A percentile compares a stretch with the other conserved stretches of the same genome.
Evolutionary conservation across 1,140 invertebrate species (phyloP).

Genomic region (Musca vetustissima): DNA sequence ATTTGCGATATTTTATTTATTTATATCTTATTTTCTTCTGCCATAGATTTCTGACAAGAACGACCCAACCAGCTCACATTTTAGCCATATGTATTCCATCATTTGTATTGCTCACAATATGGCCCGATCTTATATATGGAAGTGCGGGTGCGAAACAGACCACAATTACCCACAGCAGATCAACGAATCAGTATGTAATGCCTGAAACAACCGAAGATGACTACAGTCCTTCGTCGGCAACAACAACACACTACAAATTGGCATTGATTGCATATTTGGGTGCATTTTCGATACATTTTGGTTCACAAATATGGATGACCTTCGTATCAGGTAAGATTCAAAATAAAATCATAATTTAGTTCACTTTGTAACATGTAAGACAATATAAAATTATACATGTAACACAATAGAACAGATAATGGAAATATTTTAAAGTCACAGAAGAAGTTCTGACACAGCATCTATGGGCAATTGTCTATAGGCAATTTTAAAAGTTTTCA

Average conservation of each 20-base stretch:
- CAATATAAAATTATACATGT: too few species aligned
- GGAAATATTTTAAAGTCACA: too few species aligned
- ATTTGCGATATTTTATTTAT: too few species aligned
- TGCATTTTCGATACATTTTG: conserved; percentile 75
- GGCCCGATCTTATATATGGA: conserved; percentile 56
- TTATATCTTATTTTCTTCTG: conserved; percentile 31
- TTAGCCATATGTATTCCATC: conserved; percentile 67
- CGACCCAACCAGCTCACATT: conserved; percentile 75
- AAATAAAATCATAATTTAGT: too few species aligned
- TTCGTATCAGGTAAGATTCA: conserved; percentile 78
- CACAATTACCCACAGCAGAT: conserved; percentile 20
- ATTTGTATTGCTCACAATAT: conserved; percentile 62
- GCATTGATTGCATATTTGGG: conserved; percentile 68
- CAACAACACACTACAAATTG: conserved; percentile 36
- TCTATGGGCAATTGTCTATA: too few species aligned
- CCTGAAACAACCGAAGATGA: conserved; percentile 31
- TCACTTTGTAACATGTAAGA: too few species aligned
- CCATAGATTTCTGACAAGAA: conserved; percentile 68
- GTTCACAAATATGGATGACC: conserved; percentile 87
- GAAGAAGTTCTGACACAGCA: too few species aligned
- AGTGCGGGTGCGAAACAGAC: not conserved
- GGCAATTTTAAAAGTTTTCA: too few species aligned
- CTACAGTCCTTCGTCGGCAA: too few species aligned
- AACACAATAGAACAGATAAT: too few species aligned
- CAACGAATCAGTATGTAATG: conserved; percentile 36